Evolutionary conservation across 2,797 vertebrate genomes (phyloP).

Genomic region (Arnoldichthys spilopterus): DNA sequence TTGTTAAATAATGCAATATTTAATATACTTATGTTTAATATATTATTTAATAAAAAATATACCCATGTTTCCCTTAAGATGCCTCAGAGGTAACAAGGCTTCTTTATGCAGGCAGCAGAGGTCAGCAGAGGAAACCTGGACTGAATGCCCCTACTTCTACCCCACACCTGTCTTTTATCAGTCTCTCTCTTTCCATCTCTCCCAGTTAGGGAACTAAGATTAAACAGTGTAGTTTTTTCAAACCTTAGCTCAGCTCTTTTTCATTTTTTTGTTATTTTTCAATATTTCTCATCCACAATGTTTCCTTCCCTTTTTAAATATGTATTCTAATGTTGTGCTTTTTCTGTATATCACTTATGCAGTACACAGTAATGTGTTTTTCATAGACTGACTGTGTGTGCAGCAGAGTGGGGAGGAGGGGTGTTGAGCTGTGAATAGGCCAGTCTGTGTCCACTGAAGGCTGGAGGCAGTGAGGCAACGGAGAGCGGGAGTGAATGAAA

Average conservation of each 20-base stretch:
- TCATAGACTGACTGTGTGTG: slow-evolving; percentile 33
- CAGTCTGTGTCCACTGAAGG: slow-evolving; percentile 43
- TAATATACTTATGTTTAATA: too few relatives aligned
- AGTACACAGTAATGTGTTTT: slow-evolving; percentile 37
- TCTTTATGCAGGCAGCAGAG: slow-evolving; percentile 14
- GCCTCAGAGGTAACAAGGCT: not conserved
- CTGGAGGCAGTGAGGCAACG: slow-evolving; percentile 20
- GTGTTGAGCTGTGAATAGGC: slow-evolving; percentile 42
- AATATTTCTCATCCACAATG: not conserved
- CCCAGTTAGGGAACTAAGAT: slow-evolving; percentile 29
- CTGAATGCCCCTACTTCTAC: not conserved
- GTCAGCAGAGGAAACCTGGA: slow-evolving; percentile 20
- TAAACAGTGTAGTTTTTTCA: slow-evolving; percentile 23
- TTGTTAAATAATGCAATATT: too few relatives aligned
- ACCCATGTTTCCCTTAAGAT: not conserved
- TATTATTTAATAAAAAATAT: not conserved
- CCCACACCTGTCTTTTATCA: slow-evolving; percentile 3
- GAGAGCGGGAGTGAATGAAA: slow-evolving; percentile 51
- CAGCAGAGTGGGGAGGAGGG: slow-evolving; percentile 16
- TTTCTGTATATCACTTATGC: slow-evolving; percentile 24
- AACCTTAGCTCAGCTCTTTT: not conserved
- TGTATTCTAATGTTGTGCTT: not conserved
- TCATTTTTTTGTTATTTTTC: not conserved
- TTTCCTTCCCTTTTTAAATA: not conserved
- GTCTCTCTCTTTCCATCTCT: slow-evolving; percentile 3